Conservation (phyloP, 2,113 vertebrate genomes). For the Isichthys henryi region DNA sequence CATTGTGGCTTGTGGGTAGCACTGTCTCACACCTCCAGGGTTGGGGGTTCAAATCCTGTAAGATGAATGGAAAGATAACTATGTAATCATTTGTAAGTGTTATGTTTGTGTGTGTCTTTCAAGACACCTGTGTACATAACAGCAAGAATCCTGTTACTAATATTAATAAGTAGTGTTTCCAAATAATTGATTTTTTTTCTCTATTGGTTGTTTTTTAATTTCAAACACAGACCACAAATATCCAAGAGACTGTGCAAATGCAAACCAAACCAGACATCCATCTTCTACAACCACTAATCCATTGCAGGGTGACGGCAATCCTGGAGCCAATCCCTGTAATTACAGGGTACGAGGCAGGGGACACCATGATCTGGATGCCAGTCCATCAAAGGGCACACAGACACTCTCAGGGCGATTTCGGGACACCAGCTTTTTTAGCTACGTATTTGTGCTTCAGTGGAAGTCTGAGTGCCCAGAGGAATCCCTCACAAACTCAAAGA, state of each 20-base stretch:
- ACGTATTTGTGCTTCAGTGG: background rate
- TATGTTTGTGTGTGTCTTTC: background rate
- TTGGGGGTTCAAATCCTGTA: no score
- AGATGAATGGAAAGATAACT: background rate
- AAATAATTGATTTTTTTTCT: background rate
- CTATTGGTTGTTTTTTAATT: background rate
- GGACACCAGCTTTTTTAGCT: background rate
- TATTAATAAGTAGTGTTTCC: background rate
- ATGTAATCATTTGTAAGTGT: background rate
- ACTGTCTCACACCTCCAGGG: background rate
- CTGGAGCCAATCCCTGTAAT: background rate
- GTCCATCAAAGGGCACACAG: background rate
- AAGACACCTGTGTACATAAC: background rate
- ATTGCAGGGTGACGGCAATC: background rate
- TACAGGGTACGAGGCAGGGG: background rate
- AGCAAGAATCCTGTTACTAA: background rate
- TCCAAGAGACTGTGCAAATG: background rate
- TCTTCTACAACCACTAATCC: background rate
- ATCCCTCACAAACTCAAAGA: background rate
- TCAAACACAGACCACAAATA: background rate
- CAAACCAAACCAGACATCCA: background rate
- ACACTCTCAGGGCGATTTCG: background rate
- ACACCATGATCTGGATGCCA: background rate
- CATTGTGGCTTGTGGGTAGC: no score
- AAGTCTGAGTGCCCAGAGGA: background rate